A percentile compares a stretch with the other conserved stretches of the same genome.
These are phyloP conservation scores for Nomada hirtipes DNA, from an alignment of 2,888 invertebrate genomes.

Conservation along the genomic window DNA sequence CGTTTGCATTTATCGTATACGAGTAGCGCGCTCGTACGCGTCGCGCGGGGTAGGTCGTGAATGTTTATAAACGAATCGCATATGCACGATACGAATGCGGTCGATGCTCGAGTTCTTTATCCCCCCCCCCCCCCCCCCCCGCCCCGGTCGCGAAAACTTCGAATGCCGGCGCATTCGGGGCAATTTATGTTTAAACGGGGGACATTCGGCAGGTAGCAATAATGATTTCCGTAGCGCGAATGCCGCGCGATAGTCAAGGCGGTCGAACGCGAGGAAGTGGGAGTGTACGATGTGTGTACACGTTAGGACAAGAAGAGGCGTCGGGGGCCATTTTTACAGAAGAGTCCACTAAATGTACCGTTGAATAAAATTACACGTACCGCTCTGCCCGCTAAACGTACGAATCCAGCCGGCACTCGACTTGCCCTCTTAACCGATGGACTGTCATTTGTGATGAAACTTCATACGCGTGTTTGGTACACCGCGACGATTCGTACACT, in stretches of 20 bases:
- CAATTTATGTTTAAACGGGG: too few species aligned
- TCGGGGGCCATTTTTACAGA: slow-evolving; percentile 67
- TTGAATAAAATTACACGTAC: slow-evolving; percentile 53
- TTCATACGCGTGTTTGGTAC: slow-evolving; percentile 58
- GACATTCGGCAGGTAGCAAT: too few species aligned
- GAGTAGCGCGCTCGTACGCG: neutral
- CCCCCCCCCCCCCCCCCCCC: too few species aligned
- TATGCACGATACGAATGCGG: slow-evolving; percentile 1
- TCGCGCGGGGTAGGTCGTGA: slow-evolving; percentile 49
- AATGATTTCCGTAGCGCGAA: neutral
- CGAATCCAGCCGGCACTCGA: slow-evolving; percentile 67
- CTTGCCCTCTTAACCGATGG: slow-evolving; percentile 53
- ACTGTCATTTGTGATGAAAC: slow-evolving; percentile 69
- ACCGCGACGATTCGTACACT: slow-evolving; percentile 46
- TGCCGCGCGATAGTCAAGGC: neutral
- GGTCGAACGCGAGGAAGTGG: neutral
- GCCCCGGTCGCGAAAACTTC: neutral
- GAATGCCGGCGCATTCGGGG: neutral
- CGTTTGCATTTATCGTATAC: slow-evolving; percentile 20
- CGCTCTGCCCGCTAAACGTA: slow-evolving; percentile 64
- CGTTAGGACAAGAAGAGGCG: slow-evolving; percentile 20
- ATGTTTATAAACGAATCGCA: slow-evolving; percentile 58
- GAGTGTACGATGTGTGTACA: slow-evolving; percentile 7
- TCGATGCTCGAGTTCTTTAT: neutral
- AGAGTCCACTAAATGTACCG: slow-evolving; percentile 63